Evolutionary conservation across 2,888 invertebrate genomes (phyloP).

Genomic region (Thysanoteuthis rhombus): DNA sequence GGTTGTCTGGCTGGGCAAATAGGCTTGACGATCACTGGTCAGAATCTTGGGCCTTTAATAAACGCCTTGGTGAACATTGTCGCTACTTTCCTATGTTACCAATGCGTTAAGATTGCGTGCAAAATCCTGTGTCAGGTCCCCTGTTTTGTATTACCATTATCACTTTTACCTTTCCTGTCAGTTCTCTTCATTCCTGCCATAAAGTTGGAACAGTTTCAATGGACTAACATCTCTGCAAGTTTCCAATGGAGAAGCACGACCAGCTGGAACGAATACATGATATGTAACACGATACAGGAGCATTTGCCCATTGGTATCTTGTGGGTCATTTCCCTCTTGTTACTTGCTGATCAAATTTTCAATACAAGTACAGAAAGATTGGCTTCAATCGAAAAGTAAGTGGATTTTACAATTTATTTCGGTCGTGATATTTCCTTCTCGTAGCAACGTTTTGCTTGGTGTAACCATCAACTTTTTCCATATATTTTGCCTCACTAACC

Average conservation of each 20-base stretch:
- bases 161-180: slow-evolving; percentile 88
- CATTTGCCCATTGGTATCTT: slow-evolving; percentile 45
- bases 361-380: slow-evolving; percentile 49
- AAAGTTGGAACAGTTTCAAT: slow-evolving; percentile 76
- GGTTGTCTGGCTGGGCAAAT: background rate
- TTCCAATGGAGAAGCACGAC: slow-evolving; percentile 86
- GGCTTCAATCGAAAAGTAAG: slow-evolving; percentile 52
- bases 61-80: slow-evolving; percentile 76
- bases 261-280: slow-evolving; percentile 36
- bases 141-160: slow-evolving; percentile 94
- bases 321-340: slow-evolving; percentile 46
- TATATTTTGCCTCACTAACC: too few species aligned
- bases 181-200: slow-evolving; percentile 86
- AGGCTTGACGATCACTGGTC: background rate
- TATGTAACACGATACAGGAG: slow-evolving; percentile 33
- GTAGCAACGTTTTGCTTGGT: background rate
- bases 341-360: slow-evolving; percentile 55
- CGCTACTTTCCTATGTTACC: slow-evolving; percentile 86
- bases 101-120: slow-evolving; percentile 93
- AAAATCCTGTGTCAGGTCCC: slow-evolving; percentile 95
- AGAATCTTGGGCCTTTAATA: slow-evolving; percentile 34
- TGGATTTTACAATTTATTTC: background rate
- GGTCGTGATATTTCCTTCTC: background rate
- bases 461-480: too few species aligned
- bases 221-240: slow-evolving; percentile 78